These are phyloP conservation scores for Desmodus rotundus DNA, from an alignment of 2,113 vertebrate species.

Conservation along the genomic window DNA sequence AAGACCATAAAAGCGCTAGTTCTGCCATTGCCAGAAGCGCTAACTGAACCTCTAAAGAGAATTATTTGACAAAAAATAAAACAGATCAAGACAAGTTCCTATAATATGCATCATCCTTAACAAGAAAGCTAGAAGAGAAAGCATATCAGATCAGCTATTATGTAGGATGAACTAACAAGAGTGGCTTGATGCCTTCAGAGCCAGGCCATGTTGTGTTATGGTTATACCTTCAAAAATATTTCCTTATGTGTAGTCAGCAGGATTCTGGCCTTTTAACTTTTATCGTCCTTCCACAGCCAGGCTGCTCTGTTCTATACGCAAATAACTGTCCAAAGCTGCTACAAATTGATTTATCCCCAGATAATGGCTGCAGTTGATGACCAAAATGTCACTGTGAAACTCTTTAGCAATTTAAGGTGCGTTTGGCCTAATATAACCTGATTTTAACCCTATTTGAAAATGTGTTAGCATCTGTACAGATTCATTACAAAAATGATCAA, in stretches of 20 bases:
- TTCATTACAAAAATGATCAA: constrained; percentile 41
- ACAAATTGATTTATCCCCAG: constrained; percentile 70
- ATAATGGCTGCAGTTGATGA: constrained; percentile 47
- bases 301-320: constrained; percentile 54
- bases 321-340: constrained; percentile 62
- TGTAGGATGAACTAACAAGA: constrained; percentile 33
- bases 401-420: constrained; percentile 60
- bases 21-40: constrained; percentile 65
- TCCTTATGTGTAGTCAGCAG: constrained; percentile 56
- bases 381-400: constrained; percentile 70
- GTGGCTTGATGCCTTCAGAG: not conserved
- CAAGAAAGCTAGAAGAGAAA: constrained; percentile 43
- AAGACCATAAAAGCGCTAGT: constrained; percentile 69
- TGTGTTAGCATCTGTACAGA: constrained; percentile 40
- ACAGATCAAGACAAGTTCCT: constrained; percentile 54
- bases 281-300: constrained; percentile 35
- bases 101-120: constrained; percentile 14
- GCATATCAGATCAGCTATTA: constrained; percentile 30
- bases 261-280: constrained; percentile 52
- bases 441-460: constrained; percentile 36
- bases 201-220: constrained; percentile 25
- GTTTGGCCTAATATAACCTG: constrained; percentile 14
- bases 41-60: constrained; percentile 65
- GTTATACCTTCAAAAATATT: constrained; percentile 30
- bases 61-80: constrained; percentile 60